Conservation (phyloP, 2,797 vertebrate species). For the Paratrypauchen microcephalus region DNA sequence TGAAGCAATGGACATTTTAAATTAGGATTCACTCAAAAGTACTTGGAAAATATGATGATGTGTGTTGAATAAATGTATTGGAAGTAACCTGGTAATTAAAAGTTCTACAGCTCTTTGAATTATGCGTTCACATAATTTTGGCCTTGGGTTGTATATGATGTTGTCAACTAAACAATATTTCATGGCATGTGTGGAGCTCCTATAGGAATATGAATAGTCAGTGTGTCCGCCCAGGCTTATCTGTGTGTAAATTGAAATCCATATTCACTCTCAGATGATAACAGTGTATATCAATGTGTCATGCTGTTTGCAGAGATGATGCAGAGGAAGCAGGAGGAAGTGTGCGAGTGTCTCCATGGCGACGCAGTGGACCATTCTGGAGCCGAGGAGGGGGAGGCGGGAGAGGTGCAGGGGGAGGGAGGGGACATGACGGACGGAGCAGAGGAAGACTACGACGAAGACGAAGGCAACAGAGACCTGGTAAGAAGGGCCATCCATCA, state of each 20-base stretch:
- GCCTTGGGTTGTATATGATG: background rate
- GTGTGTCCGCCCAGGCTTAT: background rate
- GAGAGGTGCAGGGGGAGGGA: constrained; percentile 84
- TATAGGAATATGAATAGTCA: too few species aligned
- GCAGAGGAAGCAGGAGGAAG: constrained; percentile 90
- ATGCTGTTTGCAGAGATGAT: constrained; percentile 76
- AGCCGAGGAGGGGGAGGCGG: constrained; percentile 84
- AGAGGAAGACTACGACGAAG: constrained; percentile 93
- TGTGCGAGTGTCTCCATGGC: constrained; percentile 86
- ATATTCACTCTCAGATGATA: background rate
- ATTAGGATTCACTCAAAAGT: too few species aligned
- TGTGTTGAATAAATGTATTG: background rate
- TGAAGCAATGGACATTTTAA: background rate
- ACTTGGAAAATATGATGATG: background rate
- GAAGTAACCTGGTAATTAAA: background rate
- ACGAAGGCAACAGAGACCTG: constrained; percentile 89
- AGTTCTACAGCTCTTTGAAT: too few species aligned
- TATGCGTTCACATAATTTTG: background rate
- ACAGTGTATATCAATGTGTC: constrained; percentile 1
- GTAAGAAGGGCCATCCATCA: constrained; percentile 65
- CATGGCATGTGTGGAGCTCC: too few species aligned
- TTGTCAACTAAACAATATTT: background rate
- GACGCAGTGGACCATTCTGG: constrained; percentile 84
- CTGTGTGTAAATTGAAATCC: background rate
- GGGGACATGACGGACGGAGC: constrained; percentile 92